Conservation (phyloP, 2,888 invertebrate genomes). For the Brachypterus glaber region DNA sequence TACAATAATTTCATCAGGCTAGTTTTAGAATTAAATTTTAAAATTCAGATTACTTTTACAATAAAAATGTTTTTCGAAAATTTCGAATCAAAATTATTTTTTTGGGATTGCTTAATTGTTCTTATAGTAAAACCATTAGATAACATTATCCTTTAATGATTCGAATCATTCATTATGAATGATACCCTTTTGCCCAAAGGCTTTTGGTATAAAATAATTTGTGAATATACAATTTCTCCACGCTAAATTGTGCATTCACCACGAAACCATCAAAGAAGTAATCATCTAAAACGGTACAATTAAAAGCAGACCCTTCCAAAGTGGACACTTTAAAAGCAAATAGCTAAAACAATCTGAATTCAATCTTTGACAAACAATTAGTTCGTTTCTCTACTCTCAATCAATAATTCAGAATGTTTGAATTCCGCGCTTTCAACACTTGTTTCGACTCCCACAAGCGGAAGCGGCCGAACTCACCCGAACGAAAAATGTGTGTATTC, state of each 20-base stretch:
- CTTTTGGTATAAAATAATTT: too few species aligned
- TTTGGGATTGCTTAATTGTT: too few species aligned
- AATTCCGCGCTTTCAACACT: conserved; percentile 33
- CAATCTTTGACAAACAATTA: conserved; percentile 30
- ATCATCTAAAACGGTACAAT: conserved; percentile 14
- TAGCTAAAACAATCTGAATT: conserved; percentile 24
- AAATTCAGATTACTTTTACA: too few species aligned
- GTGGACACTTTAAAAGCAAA: conserved; percentile 16
- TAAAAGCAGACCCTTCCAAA: conserved; percentile 14
- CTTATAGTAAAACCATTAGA: too few species aligned
- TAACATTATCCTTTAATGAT: too few species aligned
- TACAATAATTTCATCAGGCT: too few species aligned
- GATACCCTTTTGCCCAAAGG: too few species aligned
- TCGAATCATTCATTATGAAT: too few species aligned
- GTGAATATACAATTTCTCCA: too few species aligned
- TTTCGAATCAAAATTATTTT: too few species aligned
- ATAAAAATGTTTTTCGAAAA: too few species aligned
- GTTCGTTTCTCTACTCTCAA: conserved; percentile 23
- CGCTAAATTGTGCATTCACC: conserved; percentile 11
- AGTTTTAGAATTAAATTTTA: too few species aligned
- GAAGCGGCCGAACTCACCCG: conserved; percentile 29
- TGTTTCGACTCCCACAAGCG: conserved; percentile 31
- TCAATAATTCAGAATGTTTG: conserved; percentile 38
- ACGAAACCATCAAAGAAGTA: conserved; percentile 13
- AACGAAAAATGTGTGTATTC: conserved; percentile 32